Conservation (phyloP, 2,888 invertebrate species). For the Spialia ferax region DNA sequence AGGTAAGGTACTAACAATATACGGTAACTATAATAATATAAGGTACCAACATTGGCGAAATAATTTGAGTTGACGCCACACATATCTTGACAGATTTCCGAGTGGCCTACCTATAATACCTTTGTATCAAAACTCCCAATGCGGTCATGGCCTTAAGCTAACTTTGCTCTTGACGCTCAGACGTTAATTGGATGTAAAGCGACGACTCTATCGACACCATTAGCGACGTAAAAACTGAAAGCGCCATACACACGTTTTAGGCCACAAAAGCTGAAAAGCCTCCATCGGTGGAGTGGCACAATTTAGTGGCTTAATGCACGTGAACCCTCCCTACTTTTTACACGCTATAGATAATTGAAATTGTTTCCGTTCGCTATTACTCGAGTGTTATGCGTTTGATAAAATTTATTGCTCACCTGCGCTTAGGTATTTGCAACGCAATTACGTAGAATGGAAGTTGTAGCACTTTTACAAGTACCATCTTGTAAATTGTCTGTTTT, state of each 20-base stretch:
- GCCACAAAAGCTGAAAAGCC: slow-evolving; percentile 37
- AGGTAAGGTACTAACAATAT: too few species aligned
- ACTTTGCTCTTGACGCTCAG: slow-evolving; percentile 41
- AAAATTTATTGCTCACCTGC: slow-evolving; percentile 44
- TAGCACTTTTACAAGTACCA: not conserved
- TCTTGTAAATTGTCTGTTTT: slow-evolving; percentile 3
- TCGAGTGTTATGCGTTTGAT: slow-evolving; percentile 45
- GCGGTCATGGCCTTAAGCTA: slow-evolving; percentile 15
- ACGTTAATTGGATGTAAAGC: slow-evolving; percentile 48
- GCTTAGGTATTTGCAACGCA: slow-evolving; percentile 4
- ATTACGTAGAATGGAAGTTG: slow-evolving; percentile 9
- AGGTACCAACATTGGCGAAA: too few species aligned
- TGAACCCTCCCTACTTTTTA: slow-evolving; percentile 41
- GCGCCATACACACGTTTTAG: slow-evolving; percentile 21
- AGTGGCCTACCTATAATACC: too few species aligned
- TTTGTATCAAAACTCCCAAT: too few species aligned
- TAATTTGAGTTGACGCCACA: too few species aligned
- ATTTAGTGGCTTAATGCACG: slow-evolving; percentile 48
- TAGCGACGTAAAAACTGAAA: slow-evolving; percentile 45
- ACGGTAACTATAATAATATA: too few species aligned
- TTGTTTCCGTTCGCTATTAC: slow-evolving; percentile 47
- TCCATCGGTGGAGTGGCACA: slow-evolving; percentile 49
- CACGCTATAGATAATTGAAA: slow-evolving; percentile 47
- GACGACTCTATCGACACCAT: slow-evolving; percentile 46
- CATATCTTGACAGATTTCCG: not conserved